Base-by-base conservation (phyloP, 2,797 vertebrate species). In the Octomys mimax region DNA sequence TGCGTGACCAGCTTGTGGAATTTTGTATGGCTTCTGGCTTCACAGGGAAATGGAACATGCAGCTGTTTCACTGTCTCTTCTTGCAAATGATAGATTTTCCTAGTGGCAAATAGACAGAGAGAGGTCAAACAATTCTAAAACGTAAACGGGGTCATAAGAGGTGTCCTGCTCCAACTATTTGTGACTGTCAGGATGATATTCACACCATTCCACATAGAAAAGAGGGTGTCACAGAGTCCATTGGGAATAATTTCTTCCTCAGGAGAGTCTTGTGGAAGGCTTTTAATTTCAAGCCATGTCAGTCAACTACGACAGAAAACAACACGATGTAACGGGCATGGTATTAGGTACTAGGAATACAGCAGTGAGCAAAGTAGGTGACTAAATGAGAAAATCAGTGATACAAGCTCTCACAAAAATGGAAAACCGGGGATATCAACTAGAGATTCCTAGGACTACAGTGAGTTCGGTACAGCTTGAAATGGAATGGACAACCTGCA, bases 1-100 rank as follows among this genome's bases (percentile, higher is more conserved):
- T 92, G 39, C 8, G 11, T 96, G 97, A 96, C 87, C 77, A 97
- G 95, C 94, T 68, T 96, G 70, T 92, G 59, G 68, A 96, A 96
- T 96, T 70, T 85, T 78, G 9, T 26, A 42, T 16, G 42, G 87
- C 81, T 94, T 82, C 59, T 86, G 81, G n/a, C 42, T 95, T 92
- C 2, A 0, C 80, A 3, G 64, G 54, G 52, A 80, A 88, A 57
- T 46, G 71, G 87, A 86, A 42, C 61, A 8, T 57, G 46, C 78
- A 68, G 39, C 92, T 61, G 57, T 94, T 66, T 97, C 36, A 14
- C 57, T 59, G 54, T 80, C 31, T 85, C 28, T 94, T 88, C 54
- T 80, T 86, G 71, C 18, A 83, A 92, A 89, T 71, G 79, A 81
- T 59, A 80, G 81, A 59, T 95, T 97, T 96, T 85, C 71, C 75